A percentile compares a stretch with the other conserved stretches of the same genome.
Conservation (phyloP, 2,113 vertebrate species). For the Crotalus horridus region DNA sequence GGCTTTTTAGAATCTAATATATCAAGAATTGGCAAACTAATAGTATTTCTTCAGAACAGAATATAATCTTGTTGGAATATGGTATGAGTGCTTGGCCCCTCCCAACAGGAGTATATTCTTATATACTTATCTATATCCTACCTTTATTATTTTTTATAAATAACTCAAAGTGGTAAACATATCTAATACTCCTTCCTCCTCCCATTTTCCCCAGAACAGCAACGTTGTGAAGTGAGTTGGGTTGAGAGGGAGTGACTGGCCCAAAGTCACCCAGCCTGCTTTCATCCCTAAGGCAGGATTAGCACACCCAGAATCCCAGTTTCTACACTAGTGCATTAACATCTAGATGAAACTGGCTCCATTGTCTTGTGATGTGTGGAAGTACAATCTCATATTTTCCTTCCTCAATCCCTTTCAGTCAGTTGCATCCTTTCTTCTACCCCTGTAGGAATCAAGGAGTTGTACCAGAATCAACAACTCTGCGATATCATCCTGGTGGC, state of each 20-base stretch:
- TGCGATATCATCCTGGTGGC: slow-evolving; percentile 17
- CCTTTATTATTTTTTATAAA: not conserved
- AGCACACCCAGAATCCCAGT: not conserved
- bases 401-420: not conserved
- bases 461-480: slow-evolving; percentile 2
- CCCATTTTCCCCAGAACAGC: not conserved
- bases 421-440: not conserved
- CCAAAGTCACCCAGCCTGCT: not conserved
- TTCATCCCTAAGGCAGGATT: not conserved
- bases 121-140: not conserved
- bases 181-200: not conserved
- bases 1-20: not conserved
- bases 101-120: not conserved
- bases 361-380: not conserved
- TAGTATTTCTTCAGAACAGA: not conserved
- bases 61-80: not conserved
- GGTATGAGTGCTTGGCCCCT: not conserved
- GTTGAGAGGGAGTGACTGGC: not conserved
- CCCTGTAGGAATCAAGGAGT: slow-evolving; percentile 1
- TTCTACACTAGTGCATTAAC: not conserved
- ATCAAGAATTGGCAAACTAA: not conserved
- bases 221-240: not conserved
- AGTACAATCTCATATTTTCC: not conserved
- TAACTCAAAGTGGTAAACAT: not conserved
- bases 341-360: not conserved